Evolutionary conservation across 2,797 vertebrate genomes (phyloP).

Genomic region (Paramormyrops hopkinsi): DNA sequence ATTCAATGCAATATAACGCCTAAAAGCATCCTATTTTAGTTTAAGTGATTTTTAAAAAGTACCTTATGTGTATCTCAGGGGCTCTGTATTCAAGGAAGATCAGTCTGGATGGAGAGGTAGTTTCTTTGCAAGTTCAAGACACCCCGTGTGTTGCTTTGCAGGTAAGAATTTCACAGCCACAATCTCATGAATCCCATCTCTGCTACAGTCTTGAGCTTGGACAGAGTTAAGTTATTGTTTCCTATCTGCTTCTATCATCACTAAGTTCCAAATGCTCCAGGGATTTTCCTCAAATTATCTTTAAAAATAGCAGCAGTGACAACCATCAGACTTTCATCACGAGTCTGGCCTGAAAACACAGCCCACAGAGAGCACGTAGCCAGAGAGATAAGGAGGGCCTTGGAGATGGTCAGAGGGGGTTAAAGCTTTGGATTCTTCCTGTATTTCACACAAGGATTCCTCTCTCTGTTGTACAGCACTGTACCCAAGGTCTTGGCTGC

Average conservation of each 20-base stretch:
- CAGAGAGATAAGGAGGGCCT: slow-evolving; percentile 33
- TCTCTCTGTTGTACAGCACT: neutral
- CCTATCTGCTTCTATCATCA: neutral
- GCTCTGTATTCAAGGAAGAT: slow-evolving; percentile 87
- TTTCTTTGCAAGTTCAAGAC: slow-evolving; percentile 87
- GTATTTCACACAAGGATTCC: neutral
- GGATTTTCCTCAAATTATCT: neutral
- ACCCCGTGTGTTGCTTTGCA: slow-evolving; percentile 83
- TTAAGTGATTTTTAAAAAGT: neutral
- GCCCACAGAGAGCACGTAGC: slow-evolving; percentile 20
- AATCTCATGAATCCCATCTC: neutral
- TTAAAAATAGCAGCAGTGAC: neutral
- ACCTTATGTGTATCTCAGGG: slow-evolving; percentile 53
- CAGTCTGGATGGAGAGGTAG: slow-evolving; percentile 80
- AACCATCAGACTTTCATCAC: slow-evolving; percentile 28
- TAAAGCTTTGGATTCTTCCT: neutral
- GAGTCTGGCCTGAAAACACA: slow-evolving; percentile 29
- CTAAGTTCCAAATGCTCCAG: neutral
- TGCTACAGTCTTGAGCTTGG: neutral
- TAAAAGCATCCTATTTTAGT: neutral
- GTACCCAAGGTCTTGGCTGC: neutral
- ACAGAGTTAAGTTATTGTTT: neutral
- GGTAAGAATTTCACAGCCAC: slow-evolving; percentile 55
- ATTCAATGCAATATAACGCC: neutral
- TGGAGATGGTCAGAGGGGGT: neutral